phyloP scores from a whole-genome alignment of 2,113 vertebrate species.

The Cynocephalus volans region DNA sequence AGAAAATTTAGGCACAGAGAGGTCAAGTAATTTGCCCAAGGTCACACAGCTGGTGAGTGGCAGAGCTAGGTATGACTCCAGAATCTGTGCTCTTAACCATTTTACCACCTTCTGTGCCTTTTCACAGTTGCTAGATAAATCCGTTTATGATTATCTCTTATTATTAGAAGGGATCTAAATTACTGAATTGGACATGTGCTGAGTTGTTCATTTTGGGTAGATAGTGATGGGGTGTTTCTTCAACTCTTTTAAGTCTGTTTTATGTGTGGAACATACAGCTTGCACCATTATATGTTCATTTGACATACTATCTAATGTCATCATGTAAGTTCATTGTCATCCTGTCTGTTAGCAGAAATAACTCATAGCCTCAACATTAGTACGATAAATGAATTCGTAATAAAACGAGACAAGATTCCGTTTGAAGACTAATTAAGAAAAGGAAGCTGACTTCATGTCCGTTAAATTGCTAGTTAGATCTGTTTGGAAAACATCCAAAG shows the following conservation, averaged over 20 bases:
- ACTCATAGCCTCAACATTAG: neutral
- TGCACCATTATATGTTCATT: neutral
- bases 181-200: neutral
- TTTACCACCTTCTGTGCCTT: neutral
- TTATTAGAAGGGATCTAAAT: neutral
- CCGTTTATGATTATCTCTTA: neutral
- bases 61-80: neutral
- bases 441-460: slow-evolving; percentile 48
- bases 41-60: neutral
- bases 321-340: neutral
- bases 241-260: neutral
- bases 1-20: neutral
- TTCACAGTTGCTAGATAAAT: neutral
- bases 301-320: neutral
- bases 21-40: neutral
- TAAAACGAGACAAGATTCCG: slow-evolving; percentile 36
- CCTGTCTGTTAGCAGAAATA: neutral
- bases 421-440: slow-evolving; percentile 54
- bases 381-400: slow-evolving; percentile 18
- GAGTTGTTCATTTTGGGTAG: neutral
- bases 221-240: neutral
- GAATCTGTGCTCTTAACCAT: neutral
- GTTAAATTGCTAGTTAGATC: slow-evolving; percentile 10
- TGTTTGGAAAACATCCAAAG: slow-evolving; percentile 51
- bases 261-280: neutral